Evolutionary conservation across 2,797 vertebrate genomes (phyloP), one percentile per base, ranked within the genome.

Genomic region (Pogoniulus pusillus): DNA sequence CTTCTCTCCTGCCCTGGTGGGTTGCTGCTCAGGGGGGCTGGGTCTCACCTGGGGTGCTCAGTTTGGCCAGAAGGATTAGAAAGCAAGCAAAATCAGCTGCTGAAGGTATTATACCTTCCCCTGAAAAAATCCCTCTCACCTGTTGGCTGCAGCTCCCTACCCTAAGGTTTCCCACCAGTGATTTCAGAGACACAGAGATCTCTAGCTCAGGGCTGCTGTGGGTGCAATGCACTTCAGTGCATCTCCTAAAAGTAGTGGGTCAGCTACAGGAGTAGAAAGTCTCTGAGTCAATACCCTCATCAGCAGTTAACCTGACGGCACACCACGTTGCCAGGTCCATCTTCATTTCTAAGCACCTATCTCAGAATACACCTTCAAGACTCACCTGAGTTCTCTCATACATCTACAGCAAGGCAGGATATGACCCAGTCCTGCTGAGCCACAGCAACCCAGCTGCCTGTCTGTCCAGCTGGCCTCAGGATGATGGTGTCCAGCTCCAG

Each of bases 81-180:
- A 80, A 7, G 7, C 63, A 86, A 93, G 30, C 12, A 15, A 49
- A 30, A 24, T 19, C 23, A 68, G 54, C 58, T 18, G 12, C 6
- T 34, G 43, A n/a, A 75, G 39, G 30, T 30, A 22, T 60, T 54
- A 45, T 3, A n/a, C 4, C 6, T 29, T 69, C 22, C 27, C 39
- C 29, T 12, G 17, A 19, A 62, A 41, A 9, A 2, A 7, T 6
- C 12, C 11, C 14, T 39, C 8, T 41, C 69, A 43, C 22, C 32
- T 0, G 0, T 58, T 87, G 41, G 26, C 22, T 2, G 1, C 51
- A 39, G 35, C 12, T 68, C 39, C 68, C 35, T 29, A 0, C 53
- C 85, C n/a, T 34, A 37, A 54, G 51, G 20, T 51, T 89, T 80
- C 49, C 30, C n/a, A 7, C 32, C 57, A 16, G 27, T 68, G 53